These are phyloP conservation scores for Cotesia glomerata DNA, from an alignment of 1,140 invertebrate species.

Conservation along the genomic window DNA sequence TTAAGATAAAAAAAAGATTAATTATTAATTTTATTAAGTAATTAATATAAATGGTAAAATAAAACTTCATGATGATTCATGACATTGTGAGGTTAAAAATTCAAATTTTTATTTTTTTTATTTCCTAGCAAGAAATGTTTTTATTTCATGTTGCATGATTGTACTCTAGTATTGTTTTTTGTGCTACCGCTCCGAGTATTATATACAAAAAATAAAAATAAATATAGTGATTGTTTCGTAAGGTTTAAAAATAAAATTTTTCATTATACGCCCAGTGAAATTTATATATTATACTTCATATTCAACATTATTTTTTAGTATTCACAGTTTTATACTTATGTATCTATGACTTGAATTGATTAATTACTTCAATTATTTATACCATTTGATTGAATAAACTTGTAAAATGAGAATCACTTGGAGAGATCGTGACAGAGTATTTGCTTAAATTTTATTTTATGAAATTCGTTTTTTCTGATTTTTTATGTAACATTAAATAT, in stretches of 20 bases:
- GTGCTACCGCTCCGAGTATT: not conserved
- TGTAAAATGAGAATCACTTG: slow-evolving; percentile 42
- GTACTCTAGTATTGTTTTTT: not conserved
- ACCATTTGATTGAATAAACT: not conserved
- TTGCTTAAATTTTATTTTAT: not conserved
- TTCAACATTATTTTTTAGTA: too few species aligned
- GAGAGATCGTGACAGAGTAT: slow-evolving; percentile 46
- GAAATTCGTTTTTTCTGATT: slow-evolving; percentile 15
- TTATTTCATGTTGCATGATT: not conserved
- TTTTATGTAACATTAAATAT: slow-evolving; percentile 18
- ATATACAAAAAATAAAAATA: not conserved
- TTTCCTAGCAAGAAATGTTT: not conserved
- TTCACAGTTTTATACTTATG: too few species aligned
- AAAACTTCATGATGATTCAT: too few species aligned
- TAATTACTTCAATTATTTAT: too few species aligned
- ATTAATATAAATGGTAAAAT: too few species aligned
- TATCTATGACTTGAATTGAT: too few species aligned
- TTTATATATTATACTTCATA: not conserved
- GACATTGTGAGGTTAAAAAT: not conserved
- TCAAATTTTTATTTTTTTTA: not conserved
- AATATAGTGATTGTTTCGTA: not conserved
- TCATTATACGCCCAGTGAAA: not conserved
- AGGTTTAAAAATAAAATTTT: slow-evolving; percentile 1
- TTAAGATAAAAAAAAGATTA: too few species aligned
- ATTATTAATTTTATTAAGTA: too few species aligned